Conservation (phyloP, 2,888 invertebrate species). For the Fragum whitleyi region DNA sequence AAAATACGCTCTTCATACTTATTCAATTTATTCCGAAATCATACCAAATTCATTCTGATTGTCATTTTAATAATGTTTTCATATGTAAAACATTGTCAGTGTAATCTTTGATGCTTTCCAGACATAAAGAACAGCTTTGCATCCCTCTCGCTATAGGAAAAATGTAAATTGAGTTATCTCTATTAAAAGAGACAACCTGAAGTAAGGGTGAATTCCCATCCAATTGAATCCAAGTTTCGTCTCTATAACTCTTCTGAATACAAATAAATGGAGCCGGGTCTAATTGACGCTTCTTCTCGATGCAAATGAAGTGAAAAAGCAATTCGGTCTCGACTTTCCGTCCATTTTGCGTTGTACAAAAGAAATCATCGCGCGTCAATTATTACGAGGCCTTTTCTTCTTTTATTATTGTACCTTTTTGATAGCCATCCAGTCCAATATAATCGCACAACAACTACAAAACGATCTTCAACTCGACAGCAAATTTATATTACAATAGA, state of each 20-base stretch:
- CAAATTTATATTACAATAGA: not conserved
- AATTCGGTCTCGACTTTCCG: slow-evolving; percentile 51
- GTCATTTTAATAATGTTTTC: no score
- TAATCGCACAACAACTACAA: not conserved
- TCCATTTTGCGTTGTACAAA: slow-evolving; percentile 52
- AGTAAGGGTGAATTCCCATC: slow-evolving; percentile 29
- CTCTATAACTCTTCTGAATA: slow-evolving; percentile 34
- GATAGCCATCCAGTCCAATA: slow-evolving; percentile 19
- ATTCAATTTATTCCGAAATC: no score
- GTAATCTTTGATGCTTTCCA: no score
- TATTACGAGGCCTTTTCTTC: slow-evolving; percentile 24
- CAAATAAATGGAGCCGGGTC: slow-evolving; percentile 50
- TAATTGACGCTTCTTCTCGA: slow-evolving; percentile 44
- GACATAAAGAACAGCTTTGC: no score
- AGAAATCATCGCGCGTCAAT: slow-evolving; percentile 46
- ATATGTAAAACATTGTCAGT: no score
- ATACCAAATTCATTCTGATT: no score
- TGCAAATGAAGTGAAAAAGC: slow-evolving; percentile 57
- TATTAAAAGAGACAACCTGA: not conserved
- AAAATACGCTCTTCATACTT: no score
- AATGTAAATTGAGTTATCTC: not conserved
- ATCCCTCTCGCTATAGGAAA: no score
- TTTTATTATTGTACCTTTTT: slow-evolving; percentile 12
- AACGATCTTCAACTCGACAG: not conserved
- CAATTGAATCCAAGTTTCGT: slow-evolving; percentile 41